These are phyloP conservation scores for Halictus rubicundus DNA, from an alignment of 1,140 invertebrate genomes.

Conservation along the genomic window DNA sequence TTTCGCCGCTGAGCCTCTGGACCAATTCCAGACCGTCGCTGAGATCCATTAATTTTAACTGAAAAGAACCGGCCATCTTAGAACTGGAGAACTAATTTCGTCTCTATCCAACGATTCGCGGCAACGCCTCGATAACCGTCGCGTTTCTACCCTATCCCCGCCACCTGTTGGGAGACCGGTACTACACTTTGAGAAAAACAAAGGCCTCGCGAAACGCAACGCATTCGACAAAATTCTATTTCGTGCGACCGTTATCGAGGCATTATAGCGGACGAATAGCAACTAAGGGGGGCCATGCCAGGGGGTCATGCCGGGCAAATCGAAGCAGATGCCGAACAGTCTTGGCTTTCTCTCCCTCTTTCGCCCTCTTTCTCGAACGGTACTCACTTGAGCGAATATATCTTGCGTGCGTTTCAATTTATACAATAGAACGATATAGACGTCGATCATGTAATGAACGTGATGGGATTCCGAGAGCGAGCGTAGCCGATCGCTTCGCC, in stretches of 20 bases:
- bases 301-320: no score
- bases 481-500: conserved; percentile 75
- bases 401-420: conserved; percentile 81
- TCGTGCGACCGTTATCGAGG: no score
- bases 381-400: conserved; percentile 81
- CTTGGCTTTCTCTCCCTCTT: no score
- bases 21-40: conserved; percentile 78
- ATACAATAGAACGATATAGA: conserved; percentile 81
- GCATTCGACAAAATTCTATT: no score
- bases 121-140: no score
- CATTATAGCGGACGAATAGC: no score
- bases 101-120: not conserved
- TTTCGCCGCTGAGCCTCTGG: conserved; percentile 78
- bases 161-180: no score
- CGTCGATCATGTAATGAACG: conserved; percentile 81
- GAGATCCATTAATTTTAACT: conserved; percentile 80
- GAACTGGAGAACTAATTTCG: not conserved
- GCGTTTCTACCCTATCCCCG: no score
- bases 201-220: no score
- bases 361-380: not conserved
- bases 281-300: no score
- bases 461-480: conserved; percentile 78
- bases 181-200: no score
- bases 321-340: no score
- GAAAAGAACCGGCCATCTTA: conserved; percentile 41